Evolutionary conservation across 2,797 vertebrate species (phyloP).

Genomic region (Sebastes vulpes): DNA sequence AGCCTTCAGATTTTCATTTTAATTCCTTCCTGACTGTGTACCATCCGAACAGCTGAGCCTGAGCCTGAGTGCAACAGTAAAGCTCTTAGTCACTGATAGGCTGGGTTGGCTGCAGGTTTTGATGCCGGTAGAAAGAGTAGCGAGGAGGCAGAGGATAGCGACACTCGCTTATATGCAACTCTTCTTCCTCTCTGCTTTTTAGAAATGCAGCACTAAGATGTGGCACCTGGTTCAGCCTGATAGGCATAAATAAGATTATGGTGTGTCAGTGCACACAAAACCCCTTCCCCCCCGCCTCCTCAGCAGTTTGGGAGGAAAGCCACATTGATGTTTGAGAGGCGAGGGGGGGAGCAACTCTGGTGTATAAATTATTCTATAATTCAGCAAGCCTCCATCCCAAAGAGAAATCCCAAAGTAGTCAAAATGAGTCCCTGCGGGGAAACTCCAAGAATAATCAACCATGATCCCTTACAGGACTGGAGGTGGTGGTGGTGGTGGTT

Average conservation of each 20-base stretch:
- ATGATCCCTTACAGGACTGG: not conserved
- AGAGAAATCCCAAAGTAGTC: constrained; percentile 43
- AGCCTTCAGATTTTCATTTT: not conserved
- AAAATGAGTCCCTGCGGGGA: constrained; percentile 22
- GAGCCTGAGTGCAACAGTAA: not conserved
- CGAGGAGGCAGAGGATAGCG: not conserved
- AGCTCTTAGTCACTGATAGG: constrained; percentile 40
- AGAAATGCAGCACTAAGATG: constrained; percentile 31
- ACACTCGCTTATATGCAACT: not conserved
- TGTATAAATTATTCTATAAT: constrained; percentile 68
- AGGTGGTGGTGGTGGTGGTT: not conserved
- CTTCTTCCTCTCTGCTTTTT: constrained; percentile 7
- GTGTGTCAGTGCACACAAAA: constrained; percentile 15
- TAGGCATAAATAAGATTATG: constrained; percentile 62
- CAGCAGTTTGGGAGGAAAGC: constrained; percentile 67
- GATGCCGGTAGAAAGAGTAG: constrained; percentile 5
- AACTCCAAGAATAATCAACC: constrained; percentile 20
- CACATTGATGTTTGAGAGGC: constrained; percentile 53
- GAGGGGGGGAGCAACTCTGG: constrained; percentile 30
- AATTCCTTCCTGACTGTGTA: not conserved
- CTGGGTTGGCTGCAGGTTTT: constrained; percentile 24
- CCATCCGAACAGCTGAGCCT: constrained; percentile 9
- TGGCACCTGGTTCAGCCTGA: constrained; percentile 55
- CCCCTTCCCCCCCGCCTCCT: constrained; percentile 41
- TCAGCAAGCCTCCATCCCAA: constrained; percentile 20